Evolutionary conservation across 2,113 vertebrate genomes (phyloP).

Genomic region (Ginglymostoma cirratum): DNA sequence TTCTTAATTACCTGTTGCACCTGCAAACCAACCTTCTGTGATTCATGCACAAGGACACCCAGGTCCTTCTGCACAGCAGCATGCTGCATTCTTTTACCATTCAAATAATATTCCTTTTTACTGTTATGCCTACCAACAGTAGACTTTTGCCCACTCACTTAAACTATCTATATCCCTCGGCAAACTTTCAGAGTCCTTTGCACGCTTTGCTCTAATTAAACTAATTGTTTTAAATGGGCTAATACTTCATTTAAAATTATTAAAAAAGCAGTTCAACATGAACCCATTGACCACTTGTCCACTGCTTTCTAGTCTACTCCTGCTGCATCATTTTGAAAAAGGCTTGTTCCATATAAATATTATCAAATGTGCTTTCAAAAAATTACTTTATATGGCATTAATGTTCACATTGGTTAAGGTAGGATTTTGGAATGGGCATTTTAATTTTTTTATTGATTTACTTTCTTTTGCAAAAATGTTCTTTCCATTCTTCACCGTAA

Average conservation of each 20-base stretch:
- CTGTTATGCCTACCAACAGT: too few species aligned
- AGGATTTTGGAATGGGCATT: background rate
- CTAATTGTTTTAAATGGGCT: background rate
- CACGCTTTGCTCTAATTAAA: too few species aligned
- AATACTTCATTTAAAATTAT: slow-evolving; percentile 7
- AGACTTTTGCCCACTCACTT: too few species aligned
- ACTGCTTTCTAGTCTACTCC: background rate
- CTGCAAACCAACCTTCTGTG: too few species aligned
- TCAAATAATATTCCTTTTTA: too few species aligned
- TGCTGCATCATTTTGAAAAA: background rate
- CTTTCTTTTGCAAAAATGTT: background rate
- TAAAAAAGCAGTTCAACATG: background rate
- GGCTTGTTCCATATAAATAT: background rate
- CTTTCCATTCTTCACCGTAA: background rate
- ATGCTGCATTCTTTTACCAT: too few species aligned
- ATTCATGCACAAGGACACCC: too few species aligned
- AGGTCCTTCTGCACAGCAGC: too few species aligned
- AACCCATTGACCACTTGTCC: background rate
- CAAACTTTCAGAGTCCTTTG: too few species aligned
- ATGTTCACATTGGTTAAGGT: background rate
- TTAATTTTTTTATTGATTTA: background rate
- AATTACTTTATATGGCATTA: background rate
- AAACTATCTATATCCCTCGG: too few species aligned
- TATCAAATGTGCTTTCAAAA: background rate
- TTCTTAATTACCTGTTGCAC: too few species aligned